phyloP scores from a whole-genome alignment of 2,113 vertebrate genomes.

The Perca fluviatilis region DNA sequence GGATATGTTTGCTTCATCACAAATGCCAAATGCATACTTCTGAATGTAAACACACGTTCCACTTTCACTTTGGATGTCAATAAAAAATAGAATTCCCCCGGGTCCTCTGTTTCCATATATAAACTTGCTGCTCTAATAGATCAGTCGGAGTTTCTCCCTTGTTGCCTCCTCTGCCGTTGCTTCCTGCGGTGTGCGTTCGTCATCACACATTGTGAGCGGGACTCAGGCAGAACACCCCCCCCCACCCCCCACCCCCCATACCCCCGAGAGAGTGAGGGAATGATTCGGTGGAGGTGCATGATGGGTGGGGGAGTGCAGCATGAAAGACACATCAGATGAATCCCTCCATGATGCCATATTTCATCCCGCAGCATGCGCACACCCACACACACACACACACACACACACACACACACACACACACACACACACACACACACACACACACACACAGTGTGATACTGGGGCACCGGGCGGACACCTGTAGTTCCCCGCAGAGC shows the following conservation, averaged over 20 bases:
- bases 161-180: no score
- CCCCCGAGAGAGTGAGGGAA: conserved; percentile 6
- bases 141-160: no score
- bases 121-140: no score
- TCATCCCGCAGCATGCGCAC: conserved; percentile 30
- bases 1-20: no score
- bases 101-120: no score
- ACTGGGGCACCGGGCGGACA: conserved; percentile 30
- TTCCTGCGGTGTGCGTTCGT: no score
- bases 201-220: neutral
- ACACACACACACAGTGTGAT: neutral
- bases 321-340: conserved; percentile 64
- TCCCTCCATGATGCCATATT: conserved; percentile 43
- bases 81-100: no score
- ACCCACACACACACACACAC: neutral
- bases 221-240: neutral
- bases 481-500: conserved; percentile 56
- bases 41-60: no score
- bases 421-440: no score
- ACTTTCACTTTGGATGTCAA: no score
- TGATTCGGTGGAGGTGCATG: conserved; percentile 15
- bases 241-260: neutral
- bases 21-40: no score
- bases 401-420: no score
- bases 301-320: neutral